A percentile compares a stretch with the other conserved stretches of the same genome.
These are phyloP conservation scores for Macquaria ambigua DNA, from an alignment of 2,113 vertebrate species.

Conservation along the genomic window DNA sequence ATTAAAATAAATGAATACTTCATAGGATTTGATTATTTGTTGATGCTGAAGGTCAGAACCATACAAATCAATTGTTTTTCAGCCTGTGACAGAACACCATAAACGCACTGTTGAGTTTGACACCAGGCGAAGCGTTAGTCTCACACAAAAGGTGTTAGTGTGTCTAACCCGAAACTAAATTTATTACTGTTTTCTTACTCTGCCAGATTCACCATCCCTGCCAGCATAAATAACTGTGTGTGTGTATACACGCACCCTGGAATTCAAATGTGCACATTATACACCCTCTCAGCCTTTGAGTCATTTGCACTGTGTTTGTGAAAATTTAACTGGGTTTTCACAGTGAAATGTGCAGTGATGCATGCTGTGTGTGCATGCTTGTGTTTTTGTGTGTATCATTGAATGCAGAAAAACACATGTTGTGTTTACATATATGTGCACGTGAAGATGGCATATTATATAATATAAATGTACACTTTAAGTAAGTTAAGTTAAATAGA, in stretches of 20 bases:
- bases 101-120: conserved; percentile 19
- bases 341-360: background rate
- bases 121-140: background rate
- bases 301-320: conserved; percentile 16
- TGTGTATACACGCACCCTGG: background rate
- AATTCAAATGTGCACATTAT: conserved; percentile 3
- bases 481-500: too few species aligned
- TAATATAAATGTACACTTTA: background rate
- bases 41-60: background rate
- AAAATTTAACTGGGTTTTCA: conserved; percentile 10
- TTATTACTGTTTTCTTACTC: conserved; percentile 32
- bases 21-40: background rate
- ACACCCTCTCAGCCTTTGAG: conserved; percentile 22
- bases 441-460: background rate
- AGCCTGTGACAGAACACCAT: background rate
- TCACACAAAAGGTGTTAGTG: conserved; percentile 30
- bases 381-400: background rate
- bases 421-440: background rate
- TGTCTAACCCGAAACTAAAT: conserved; percentile 37
- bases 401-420: background rate
- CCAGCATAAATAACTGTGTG: conserved; percentile 38
- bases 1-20: background rate
- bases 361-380: background rate
- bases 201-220: conserved; percentile 15
- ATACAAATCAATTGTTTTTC: background rate